These are phyloP conservation scores for Megatriorchis doriae DNA, from an alignment of 2,113 vertebrate species.

Conservation along the genomic window DNA sequence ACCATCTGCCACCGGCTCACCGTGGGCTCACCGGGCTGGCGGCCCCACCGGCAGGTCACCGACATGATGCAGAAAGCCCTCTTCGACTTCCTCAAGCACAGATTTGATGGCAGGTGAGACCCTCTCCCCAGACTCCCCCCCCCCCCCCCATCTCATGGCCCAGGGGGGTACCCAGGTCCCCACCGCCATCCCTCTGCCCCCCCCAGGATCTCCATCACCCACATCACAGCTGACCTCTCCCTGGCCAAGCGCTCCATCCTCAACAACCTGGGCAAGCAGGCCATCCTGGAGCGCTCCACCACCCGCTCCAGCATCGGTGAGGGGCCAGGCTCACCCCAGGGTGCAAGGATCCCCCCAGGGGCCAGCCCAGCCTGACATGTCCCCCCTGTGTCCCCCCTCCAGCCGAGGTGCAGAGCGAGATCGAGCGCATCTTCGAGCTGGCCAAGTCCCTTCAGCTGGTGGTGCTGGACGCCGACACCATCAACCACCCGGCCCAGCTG, in stretches of 20 bases:
- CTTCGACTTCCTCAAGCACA: slow-evolving; percentile 95
- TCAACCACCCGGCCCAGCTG: slow-evolving; percentile 93
- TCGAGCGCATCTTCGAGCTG: slow-evolving; percentile 94
- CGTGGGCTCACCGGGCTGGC: background rate
- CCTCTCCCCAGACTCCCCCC: too few relatives aligned
- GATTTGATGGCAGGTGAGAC: slow-evolving; percentile 92
- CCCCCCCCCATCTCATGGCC: too few relatives aligned
- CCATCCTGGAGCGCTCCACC: slow-evolving; percentile 94
- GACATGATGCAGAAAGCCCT: slow-evolving; percentile 99
- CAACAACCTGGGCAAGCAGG: slow-evolving; percentile 88
- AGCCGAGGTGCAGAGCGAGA: slow-evolving; percentile 97
- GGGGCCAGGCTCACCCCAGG: fast-evolving
- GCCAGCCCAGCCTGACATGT: background rate
- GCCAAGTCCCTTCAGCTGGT: slow-evolving; percentile 96
- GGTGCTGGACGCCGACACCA: slow-evolving; percentile 92
- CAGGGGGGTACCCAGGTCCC: background rate
- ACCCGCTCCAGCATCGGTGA: slow-evolving; percentile 93
- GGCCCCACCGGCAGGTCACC: slow-evolving; percentile 78
- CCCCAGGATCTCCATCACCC: slow-evolving; percentile 92
- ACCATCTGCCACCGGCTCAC: background rate
- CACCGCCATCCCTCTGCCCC: background rate
- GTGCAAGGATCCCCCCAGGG: background rate
- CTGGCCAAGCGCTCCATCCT: slow-evolving; percentile 95
- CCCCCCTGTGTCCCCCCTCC: background rate
- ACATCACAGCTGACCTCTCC: slow-evolving; percentile 92